Percentiles rank a stretch among this genome's conserved stretches.
Conservation (phyloP, 2,888 invertebrate genomes). For the Cartodere bifasciata region DNA sequence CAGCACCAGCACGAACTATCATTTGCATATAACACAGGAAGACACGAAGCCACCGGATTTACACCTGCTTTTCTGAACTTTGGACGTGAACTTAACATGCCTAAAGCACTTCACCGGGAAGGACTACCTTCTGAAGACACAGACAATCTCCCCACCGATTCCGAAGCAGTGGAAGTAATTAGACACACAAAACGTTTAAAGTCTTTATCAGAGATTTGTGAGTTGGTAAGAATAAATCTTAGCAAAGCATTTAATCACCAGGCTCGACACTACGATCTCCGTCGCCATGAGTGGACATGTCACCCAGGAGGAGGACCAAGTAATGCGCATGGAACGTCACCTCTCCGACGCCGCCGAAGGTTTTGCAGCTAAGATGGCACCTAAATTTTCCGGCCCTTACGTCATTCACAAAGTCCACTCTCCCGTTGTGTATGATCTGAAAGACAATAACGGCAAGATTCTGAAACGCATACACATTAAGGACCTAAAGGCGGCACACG, state of each 20-base stretch:
- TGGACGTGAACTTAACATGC: conserved; percentile 6
- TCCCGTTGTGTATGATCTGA: no score
- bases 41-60: conserved; percentile 8
- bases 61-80: conserved; percentile 9
- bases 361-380: neutral
- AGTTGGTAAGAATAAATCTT: conserved; percentile 1
- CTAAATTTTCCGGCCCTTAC: conserved; percentile 1
- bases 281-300: neutral
- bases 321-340: neutral
- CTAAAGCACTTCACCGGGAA: neutral
- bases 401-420: no score
- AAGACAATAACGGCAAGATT: no score
- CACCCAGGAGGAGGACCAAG: conserved; percentile 1
- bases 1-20: conserved; percentile 3
- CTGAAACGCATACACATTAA: no score
- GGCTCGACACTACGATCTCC: neutral
- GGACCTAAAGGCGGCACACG: no score
- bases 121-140: no score
- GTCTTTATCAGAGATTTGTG: no score
- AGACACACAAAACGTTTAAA: no score
- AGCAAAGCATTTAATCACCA: neutral
- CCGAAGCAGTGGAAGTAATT: no score
- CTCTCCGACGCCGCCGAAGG: neutral
- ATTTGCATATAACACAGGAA: conserved; percentile 9
- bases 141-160: no score